Percentiles rank a stretch among this genome's conserved stretches.
Conservation (phyloP, 2,113 vertebrate genomes). For the Aleadryas rufinucha region DNA sequence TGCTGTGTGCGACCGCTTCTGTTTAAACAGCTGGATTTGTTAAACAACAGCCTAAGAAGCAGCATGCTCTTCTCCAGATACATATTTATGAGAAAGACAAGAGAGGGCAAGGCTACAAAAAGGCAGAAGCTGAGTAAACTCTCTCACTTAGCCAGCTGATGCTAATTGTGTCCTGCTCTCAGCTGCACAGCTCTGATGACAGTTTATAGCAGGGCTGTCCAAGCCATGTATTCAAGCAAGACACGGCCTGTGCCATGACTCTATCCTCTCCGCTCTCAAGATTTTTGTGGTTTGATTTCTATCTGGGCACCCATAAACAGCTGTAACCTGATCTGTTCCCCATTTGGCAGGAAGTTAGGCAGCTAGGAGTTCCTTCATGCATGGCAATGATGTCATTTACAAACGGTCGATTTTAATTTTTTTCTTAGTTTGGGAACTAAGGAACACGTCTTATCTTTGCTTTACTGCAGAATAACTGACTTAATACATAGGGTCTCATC, state of each 20-base stretch:
- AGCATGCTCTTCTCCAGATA: neutral
- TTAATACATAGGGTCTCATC: neutral
- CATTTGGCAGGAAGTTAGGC: neutral
- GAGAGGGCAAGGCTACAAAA: neutral
- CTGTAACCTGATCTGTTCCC: conserved; percentile 9
- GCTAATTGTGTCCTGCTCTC: conserved; percentile 8
- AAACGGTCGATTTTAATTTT: neutral
- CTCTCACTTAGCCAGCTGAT: conserved; percentile 39
- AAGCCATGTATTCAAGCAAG: accelerated
- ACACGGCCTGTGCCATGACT: neutral
- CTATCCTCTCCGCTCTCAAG: neutral
- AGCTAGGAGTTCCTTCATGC: neutral
- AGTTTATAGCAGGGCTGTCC: neutral
- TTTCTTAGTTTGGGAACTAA: neutral
- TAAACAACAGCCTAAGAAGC: neutral
- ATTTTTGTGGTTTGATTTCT: conserved; percentile 35
- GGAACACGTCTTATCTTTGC: neutral
- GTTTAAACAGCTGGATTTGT: conserved; percentile 59
- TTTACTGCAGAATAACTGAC: neutral
- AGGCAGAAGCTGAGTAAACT: conserved; percentile 53
- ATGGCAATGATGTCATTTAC: neutral
- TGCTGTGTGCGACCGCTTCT: neutral
- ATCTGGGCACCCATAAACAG: conserved; percentile 24
- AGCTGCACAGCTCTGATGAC: neutral
- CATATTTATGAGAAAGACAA: conserved; percentile 19